phyloP scores from a whole-genome alignment of 1,140 invertebrate species.

The Conus betulinus region DNA sequence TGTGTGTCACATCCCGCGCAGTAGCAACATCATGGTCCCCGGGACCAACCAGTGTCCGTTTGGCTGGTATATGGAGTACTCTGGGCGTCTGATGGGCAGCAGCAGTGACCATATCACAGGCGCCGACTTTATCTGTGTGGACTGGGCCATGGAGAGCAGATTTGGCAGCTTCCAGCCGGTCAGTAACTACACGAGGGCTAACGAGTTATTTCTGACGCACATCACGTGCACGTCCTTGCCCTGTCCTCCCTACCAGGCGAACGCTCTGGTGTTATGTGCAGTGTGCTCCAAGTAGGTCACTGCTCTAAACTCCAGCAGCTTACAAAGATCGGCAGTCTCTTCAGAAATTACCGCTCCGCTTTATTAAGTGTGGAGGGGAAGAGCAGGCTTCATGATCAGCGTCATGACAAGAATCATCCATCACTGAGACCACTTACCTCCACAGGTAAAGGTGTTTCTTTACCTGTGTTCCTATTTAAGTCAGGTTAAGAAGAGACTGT shows the following conservation, averaged over 20 bases:
- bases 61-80: slow-evolving; percentile 55
- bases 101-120: background rate
- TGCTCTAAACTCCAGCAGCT: too few relatives aligned
- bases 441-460: too few relatives aligned
- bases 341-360: too few relatives aligned
- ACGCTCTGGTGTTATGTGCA: slow-evolving; percentile 20
- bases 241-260: background rate
- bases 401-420: too few relatives aligned
- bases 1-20: slow-evolving; percentile 38
- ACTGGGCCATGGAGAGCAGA: background rate
- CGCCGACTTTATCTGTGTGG: slow-evolving; percentile 46
- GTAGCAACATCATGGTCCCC: slow-evolving; percentile 51
- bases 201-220: background rate
- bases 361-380: too few relatives aligned
- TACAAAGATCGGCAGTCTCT: too few relatives aligned
- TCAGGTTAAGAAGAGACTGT: too few relatives aligned
- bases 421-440: too few relatives aligned
- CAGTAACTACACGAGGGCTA: background rate
- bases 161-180: too few relatives aligned
- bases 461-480: too few relatives aligned
- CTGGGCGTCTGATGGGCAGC: slow-evolving; percentile 50
- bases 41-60: slow-evolving; percentile 44
- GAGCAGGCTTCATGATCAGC: too few relatives aligned
- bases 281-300: slow-evolving; percentile 36
- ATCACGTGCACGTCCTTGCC: background rate